Evolutionary conservation across 2,888 invertebrate species (phyloP), one percentile per base, ranked within the genome.

Genomic region (Limenitis camilla): DNA sequence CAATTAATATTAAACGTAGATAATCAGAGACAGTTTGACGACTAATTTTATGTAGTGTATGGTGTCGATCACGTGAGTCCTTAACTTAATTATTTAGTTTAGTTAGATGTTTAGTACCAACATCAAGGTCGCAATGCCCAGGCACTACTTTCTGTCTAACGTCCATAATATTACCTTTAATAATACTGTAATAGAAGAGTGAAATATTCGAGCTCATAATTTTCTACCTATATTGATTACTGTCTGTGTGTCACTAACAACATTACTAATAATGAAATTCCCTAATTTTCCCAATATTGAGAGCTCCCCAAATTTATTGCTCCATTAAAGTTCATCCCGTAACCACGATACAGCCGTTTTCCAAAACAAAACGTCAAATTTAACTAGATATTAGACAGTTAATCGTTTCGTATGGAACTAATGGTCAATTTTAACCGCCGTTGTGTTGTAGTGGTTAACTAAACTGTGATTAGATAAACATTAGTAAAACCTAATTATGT

Each of bases 301-400:
- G 6, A 38, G 36, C 30, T 5, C 19, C 4, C 30, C 19, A 45
- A 45, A 45, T 45, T 38, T 38, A 45, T 45, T 5, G 38, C 9
- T 5, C 45, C 38, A 45, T 45, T 45, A 36, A 45, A 45, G 35
- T 38, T 30, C 38, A 45, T 38, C 38, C 45, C 6, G 38, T 45
- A 36, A 30, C 45, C 45, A 35, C 45, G 36, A 10, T n/a, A 45
- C 45, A 36, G 30, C 19, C 45, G 29, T 45, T 45, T 45, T 30
- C 29, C 38, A 35, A 36, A 45, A 11, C 38, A 45, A 45, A 30
- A 36, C 29, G 45, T 45, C 45, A 45, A 38, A 45, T 45, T 45
- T 45, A 38, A 45, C 45, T 45, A 36, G 29, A 45, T 45, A 45
- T 45, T 45, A 45, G 49, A 49, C 28, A 45, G 38, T 36, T 45